Base-by-base conservation (phyloP, 1,140 invertebrate species). In the Geopemphigus sp. region DNA sequence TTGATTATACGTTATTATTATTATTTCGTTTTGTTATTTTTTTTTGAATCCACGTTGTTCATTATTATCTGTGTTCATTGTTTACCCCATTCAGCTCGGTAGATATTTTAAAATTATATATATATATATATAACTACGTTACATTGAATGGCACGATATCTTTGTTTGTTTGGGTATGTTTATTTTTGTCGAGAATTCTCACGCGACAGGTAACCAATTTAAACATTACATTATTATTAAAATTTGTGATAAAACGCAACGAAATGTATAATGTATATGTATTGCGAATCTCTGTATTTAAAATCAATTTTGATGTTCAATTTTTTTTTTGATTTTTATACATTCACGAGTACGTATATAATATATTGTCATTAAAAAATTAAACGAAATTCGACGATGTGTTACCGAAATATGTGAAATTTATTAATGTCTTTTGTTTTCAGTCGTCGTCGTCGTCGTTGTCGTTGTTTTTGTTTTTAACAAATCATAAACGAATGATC, bases 101-200 rank as follows among this genome's bases (percentile, higher is more conserved):
- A 68, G 66, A 68, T 45, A 56, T 15, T 54, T 12, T 50, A 19
- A 1, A 15, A 54, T 53, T 53, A 53, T 53, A 53, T 53, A n/a
- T n/a, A 8, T 39, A 39, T 39, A 39, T 3, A 39, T 39, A 39
- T 8, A 39, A 39, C 3, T 54, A 54, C 19, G 4, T 19, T 57
- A 68, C 39, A 22, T n/a, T 26, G 66, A 50, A 68, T 68, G 66
- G 66, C 66, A 68, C 45, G 66, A 26, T 50, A 15, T 26, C 6
- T 15, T 14, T 68, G 5, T 26, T 68, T 68, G 14, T 47, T 68
- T 68, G n/a, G 5, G 22, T 22, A 22, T 57, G 24, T 57, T 59
- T 59, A 22, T 50, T 68, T 26, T 24, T 24, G 26, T 26, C 22
- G 6, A 68, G 39, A 50, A 68, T 17, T 50, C 15, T 68, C 22